Base-by-base conservation (phyloP, 2,888 invertebrate species). In the Drosophila maculinotata region DNA sequence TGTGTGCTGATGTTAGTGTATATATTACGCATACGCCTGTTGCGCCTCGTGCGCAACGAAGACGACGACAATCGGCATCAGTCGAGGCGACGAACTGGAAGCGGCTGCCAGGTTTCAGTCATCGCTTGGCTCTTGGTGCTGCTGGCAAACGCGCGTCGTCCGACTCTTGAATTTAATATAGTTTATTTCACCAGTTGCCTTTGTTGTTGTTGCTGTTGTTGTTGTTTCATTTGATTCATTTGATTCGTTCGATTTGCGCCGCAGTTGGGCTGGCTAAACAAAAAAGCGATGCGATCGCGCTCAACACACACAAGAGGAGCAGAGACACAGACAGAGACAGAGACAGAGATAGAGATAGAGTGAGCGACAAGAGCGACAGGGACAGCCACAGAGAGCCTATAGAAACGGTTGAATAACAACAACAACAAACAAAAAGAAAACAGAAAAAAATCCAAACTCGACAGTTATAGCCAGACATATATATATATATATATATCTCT, bases 11-110 rank as follows among this genome's bases (percentile, higher is more conserved):
- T n/a, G n/a, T n/a, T n/a, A n/a, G n/a, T n/a, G n/a, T 28, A 8
- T 12, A 45, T 52, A 53, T 69, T 74, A 69, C 72, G 75, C 54
- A 72, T 72, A 72, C 75, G 72, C 69, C 63, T 56, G 54, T 35
- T 69, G 58, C 30, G 75, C 69, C 69, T 64, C 75, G 70, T 74
- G 72, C 70, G 59, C 63, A 63, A 52, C 69, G 62, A 71, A 23
- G 53, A 7, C 57, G 36, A 20, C 20, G 20, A 30, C 44, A 38
- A 41, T 57, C 52, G 52, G 47, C 53, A 64, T 63, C 49, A 59
- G 47, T 41, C 12, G 45, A 36, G 49, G 42, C 63, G 38, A 33
- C 63, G 31, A 38, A 31, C 63, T 31, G 51, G 17, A 17, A 23
- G 39, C 51, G 39, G 45, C 25, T 28, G 49, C 38, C 45, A 56